Conservation (phyloP, 2,797 vertebrate species). For the Acanthurus tractus region DNA sequence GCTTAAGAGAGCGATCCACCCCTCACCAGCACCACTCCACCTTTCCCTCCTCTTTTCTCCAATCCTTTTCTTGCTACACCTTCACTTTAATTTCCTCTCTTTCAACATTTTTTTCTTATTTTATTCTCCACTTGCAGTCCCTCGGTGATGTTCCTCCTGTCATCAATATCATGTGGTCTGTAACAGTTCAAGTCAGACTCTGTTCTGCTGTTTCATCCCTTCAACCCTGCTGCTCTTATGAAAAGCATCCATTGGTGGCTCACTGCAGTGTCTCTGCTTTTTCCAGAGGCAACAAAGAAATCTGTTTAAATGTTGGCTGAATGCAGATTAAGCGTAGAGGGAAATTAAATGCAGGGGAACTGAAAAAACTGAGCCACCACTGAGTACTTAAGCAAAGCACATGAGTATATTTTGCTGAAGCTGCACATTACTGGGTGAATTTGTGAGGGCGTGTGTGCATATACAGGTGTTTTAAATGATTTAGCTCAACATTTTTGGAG, state of each 20-base stretch:
- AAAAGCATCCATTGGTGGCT: slow-evolving; percentile 33
- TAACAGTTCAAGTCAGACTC: slow-evolving; percentile 57
- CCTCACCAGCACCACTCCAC: not conserved
- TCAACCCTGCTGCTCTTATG: slow-evolving; percentile 47
- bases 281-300: slow-evolving; percentile 70
- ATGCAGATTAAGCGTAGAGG: slow-evolving; percentile 65
- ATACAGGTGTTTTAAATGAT: slow-evolving; percentile 1
- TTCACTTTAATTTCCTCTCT: not conserved
- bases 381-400: slow-evolving; percentile 38
- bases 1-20: slow-evolving; percentile 46
- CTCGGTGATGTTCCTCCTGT: slow-evolving; percentile 32
- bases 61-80: not conserved
- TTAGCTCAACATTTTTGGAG: not conserved
- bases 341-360: slow-evolving; percentile 69
- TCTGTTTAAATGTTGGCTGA: slow-evolving; percentile 74
- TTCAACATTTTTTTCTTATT: slow-evolving; percentile 18
- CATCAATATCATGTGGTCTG: slow-evolving; percentile 57
- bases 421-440: slow-evolving; percentile 4
- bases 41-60: not conserved
- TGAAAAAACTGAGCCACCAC: slow-evolving; percentile 45
- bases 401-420: slow-evolving; percentile 36
- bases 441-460: not conserved
- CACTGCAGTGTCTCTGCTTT: slow-evolving; percentile 55
- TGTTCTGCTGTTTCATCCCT: slow-evolving; percentile 35
- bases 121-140: slow-evolving; percentile 20